Evolutionary conservation across 2,888 invertebrate genomes (phyloP), one percentile per base, ranked within the genome.

Genomic region (Aleiodes leptofemur): DNA sequence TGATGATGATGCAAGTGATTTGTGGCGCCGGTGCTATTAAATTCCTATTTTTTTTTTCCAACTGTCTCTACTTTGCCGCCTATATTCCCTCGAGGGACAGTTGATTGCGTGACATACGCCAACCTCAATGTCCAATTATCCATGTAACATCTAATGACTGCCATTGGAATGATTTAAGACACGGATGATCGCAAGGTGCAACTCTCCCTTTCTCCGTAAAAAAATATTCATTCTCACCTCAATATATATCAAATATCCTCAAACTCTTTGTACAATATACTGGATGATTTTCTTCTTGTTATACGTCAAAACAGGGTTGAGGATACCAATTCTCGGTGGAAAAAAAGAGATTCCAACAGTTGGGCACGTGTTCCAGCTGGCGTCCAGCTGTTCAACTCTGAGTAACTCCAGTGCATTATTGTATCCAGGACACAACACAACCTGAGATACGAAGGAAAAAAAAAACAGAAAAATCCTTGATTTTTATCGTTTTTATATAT

Each of bases 341-440:
- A 23, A 23, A 66, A 59, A 69, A 56, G 66, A 76, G 72, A 66
- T 69, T 68, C 72, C 11, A 43, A 43, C 43, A 43, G 43, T 9
- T 11, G 43, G 50, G 73, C 34, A 29, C 75, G 72, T 70, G 77
- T 81, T 78, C 83, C 84, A 84, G 83, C 83, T 84, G 84, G 79
- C 80, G 82, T 57, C 83, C 83, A 84, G 82, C 84, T 83, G 84
- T 82, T 81, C 79, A 23, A 74, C 72, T 73, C 73, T 61, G n/a
- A 57, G 51, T 68, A 48, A 50, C 50, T 56, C 72, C 55, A 48
- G 51, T 53, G 72, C 56, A 66, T 1, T 51, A 14, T 51, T 38
- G 34, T 31, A 11, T 57, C 34, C 57, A 31, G 31, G 57, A 23
- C 23, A 23, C 23, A n/a, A n/a, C 23, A 57, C 57, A 57, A 57